These are phyloP conservation scores for Alloplasta piceator DNA, from an alignment of 2,888 invertebrate genomes.

Conservation along the genomic window DNA sequence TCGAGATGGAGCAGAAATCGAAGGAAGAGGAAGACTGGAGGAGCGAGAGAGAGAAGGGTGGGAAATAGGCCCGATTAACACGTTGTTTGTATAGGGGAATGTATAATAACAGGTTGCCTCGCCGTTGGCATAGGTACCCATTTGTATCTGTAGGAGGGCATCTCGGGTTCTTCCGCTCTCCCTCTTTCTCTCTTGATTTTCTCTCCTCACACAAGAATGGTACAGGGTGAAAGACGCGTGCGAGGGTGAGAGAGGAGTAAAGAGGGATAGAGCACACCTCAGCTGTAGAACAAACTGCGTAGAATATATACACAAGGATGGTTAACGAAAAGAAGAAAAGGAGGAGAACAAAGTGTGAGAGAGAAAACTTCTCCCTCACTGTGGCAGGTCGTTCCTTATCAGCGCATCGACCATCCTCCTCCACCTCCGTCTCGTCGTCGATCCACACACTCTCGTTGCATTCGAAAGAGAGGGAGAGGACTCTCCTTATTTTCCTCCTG, in stretches of 20 bases:
- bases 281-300: too few species aligned
- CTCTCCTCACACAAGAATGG: constrained; percentile 62
- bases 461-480: background rate
- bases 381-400: constrained; percentile 70
- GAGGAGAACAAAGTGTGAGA: constrained; percentile 58
- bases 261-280: too few species aligned
- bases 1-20: too few species aligned
- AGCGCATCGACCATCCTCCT: constrained; percentile 75
- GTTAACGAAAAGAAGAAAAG: constrained; percentile 60
- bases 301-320: too few species aligned
- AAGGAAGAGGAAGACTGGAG: constrained; percentile 23
- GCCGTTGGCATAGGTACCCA: constrained; percentile 80
- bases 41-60: constrained; percentile 39
- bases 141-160: constrained; percentile 72
- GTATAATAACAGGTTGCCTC: constrained; percentile 83
- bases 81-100: constrained; percentile 83
- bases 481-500: constrained; percentile 50
- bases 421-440: constrained; percentile 72
- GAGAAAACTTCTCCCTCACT: constrained; percentile 25
- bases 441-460: constrained; percentile 56
- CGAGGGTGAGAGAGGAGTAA: too few species aligned
- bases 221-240: too few species aligned
- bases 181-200: background rate
- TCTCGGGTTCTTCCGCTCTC: constrained; percentile 66
- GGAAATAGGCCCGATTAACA: constrained; percentile 80